phyloP scores from a whole-genome alignment of 2,797 vertebrate species.

The Macropodus opercularis region DNA sequence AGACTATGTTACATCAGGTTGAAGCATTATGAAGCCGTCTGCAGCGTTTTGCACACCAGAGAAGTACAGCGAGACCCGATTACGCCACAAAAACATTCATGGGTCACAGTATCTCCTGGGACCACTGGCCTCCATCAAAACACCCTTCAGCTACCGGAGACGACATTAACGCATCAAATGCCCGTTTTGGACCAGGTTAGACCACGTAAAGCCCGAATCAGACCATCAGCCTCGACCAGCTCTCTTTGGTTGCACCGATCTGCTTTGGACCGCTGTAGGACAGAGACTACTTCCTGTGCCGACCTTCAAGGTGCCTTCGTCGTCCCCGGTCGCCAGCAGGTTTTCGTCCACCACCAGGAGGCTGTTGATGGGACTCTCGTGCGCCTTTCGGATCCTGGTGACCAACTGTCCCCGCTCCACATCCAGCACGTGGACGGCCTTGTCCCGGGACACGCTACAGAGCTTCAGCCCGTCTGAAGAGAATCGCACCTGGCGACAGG shows the following conservation, averaged over 20 bases:
- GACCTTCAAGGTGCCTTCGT: constrained; percentile 87
- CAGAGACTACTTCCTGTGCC: background rate
- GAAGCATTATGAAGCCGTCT: too few species aligned
- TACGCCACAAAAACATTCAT: too few species aligned
- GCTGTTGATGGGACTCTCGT: constrained; percentile 85
- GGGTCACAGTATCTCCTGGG: too few species aligned
- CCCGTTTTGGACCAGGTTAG: background rate
- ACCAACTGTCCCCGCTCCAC: constrained; percentile 88
- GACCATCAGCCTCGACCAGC: background rate
- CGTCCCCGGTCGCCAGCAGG: constrained; percentile 92
- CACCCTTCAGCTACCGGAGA: too few species aligned
- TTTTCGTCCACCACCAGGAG: constrained; percentile 90
- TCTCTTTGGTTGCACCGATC: too few species aligned
- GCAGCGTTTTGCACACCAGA: too few species aligned
- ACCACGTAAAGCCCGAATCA: background rate
- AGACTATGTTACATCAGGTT: too few species aligned
- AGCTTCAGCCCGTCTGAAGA: constrained; percentile 88
- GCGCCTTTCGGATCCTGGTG: constrained; percentile 64
- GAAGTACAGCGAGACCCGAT: too few species aligned
- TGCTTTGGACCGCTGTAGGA: background rate
- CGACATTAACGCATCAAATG: too few species aligned
- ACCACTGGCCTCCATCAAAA: too few species aligned
- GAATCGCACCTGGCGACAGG: constrained; percentile 91
- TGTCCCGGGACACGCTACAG: constrained; percentile 91
- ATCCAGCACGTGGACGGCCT: constrained; percentile 88